Conservation (phyloP, 2,797 vertebrate species). For the Neosilurus mollespiculum region DNA sequence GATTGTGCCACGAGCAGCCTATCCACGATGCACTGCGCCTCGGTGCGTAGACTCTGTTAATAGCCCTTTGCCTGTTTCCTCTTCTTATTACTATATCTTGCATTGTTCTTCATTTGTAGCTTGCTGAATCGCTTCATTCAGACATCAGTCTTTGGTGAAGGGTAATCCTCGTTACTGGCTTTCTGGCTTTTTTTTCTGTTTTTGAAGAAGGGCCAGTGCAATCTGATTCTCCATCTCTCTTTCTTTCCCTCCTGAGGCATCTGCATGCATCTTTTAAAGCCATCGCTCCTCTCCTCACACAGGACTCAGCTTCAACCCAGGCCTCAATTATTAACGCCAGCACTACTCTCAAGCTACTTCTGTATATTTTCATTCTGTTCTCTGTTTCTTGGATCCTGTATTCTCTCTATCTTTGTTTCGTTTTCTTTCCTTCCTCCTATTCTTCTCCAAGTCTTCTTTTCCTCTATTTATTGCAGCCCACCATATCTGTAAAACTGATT, state of each 20-base stretch:
- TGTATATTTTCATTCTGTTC: conserved; percentile 21
- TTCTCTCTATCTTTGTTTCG: conserved; percentile 57
- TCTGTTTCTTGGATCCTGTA: background rate
- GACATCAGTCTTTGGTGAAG: conserved; percentile 43
- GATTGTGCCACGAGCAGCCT: conserved; percentile 64
- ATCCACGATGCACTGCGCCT: conserved; percentile 28
- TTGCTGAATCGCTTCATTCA: conserved; percentile 63
- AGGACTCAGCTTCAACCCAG: conserved; percentile 68
- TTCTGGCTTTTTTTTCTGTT: conserved; percentile 26
- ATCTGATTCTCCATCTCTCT: conserved; percentile 35
- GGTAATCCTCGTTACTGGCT: conserved; percentile 28
- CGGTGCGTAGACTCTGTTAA: conserved; percentile 15
- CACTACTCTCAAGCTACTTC: conserved; percentile 60
- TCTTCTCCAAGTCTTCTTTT: background rate
- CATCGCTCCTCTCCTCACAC: conserved; percentile 66
- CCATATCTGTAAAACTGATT: background rate
- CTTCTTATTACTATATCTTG: conserved; percentile 29
- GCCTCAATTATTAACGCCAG: conserved; percentile 74
- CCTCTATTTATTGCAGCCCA: background rate
- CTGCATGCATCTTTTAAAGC: conserved; percentile 78
- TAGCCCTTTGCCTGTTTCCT: conserved; percentile 22
- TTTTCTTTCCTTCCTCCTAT: background rate
- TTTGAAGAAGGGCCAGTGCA: conserved; percentile 26
- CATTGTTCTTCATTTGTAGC: conserved; percentile 55
- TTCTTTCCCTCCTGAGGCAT: conserved; percentile 65